These are phyloP conservation scores for Lagria hirta DNA, from an alignment of 2,888 invertebrate species.

Conservation along the genomic window DNA sequence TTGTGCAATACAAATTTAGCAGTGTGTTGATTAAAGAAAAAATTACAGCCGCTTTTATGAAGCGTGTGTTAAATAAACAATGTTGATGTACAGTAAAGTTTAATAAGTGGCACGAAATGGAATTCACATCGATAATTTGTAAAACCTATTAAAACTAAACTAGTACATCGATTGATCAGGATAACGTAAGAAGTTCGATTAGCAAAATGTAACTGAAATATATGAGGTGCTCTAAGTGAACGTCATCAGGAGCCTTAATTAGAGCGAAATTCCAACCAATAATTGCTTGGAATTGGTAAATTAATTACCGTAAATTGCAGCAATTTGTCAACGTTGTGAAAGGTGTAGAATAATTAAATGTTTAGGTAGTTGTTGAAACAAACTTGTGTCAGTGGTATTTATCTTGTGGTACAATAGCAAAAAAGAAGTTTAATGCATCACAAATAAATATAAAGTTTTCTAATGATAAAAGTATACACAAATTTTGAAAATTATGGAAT, in stretches of 20 bases:
- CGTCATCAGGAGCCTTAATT: constrained; percentile 35
- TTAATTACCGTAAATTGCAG: constrained; percentile 37
- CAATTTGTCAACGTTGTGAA: constrained; percentile 35
- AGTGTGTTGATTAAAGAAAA: too few relatives aligned
- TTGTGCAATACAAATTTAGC: too few relatives aligned
- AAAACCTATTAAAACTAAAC: too few relatives aligned
- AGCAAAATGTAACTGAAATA: constrained; percentile 21
- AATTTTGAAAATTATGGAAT: constrained; percentile 14
- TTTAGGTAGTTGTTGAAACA: constrained; percentile 21
- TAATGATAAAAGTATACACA: constrained; percentile 8
- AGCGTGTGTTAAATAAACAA: too few relatives aligned
- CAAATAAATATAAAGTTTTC: constrained; percentile 14
- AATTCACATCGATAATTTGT: too few relatives aligned
- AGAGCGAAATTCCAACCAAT: constrained; percentile 41
- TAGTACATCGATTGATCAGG: too few relatives aligned
- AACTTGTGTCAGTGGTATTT: constrained; percentile 17
- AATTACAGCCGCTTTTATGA: too few relatives aligned
- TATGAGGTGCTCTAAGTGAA: constrained; percentile 17
- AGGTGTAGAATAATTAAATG: constrained; percentile 35
- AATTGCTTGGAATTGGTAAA: constrained; percentile 40
- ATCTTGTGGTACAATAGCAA: constrained; percentile 16
- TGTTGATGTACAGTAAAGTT: too few relatives aligned
- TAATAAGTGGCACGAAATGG: too few relatives aligned
- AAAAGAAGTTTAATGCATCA: constrained; percentile 14
- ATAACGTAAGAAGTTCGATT: too few relatives aligned